These are phyloP conservation scores for Troilus luridus DNA, from an alignment of 2,888 invertebrate genomes.

Conservation along the genomic window DNA sequence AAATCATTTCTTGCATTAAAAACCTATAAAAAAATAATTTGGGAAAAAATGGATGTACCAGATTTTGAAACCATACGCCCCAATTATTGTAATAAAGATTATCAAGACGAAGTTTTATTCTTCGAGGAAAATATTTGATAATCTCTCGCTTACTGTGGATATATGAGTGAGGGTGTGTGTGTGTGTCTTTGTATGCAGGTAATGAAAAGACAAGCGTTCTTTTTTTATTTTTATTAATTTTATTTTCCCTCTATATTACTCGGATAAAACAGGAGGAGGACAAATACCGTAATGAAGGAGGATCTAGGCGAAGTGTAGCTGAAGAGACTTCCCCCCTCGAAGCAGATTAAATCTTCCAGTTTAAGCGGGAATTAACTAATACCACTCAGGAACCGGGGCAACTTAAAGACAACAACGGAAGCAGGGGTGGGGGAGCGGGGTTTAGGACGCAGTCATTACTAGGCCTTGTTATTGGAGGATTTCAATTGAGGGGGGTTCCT, in stretches of 20 bases:
- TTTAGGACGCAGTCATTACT: slow-evolving; percentile 1
- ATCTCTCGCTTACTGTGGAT: too few species aligned
- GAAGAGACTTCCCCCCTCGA: not conserved
- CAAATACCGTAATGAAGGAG: not conserved
- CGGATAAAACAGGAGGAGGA: not conserved
- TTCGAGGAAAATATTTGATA: too few species aligned
- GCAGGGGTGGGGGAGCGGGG: not conserved
- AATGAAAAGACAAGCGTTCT: too few species aligned
- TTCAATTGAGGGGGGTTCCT: not conserved
- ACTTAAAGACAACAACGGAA: slow-evolving; percentile 35
- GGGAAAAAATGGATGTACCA: too few species aligned
- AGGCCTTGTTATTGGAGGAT: slow-evolving; percentile 29
- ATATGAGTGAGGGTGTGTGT: too few species aligned
- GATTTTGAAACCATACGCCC: too few species aligned
- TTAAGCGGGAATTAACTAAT: slow-evolving; percentile 30
- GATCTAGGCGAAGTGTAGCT: not conserved
- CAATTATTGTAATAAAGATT: too few species aligned
- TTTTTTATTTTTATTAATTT: not conserved
- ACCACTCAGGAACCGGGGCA: not conserved
- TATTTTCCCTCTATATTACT: not conserved
- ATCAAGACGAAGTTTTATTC: too few species aligned
- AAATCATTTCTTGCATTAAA: too few species aligned
- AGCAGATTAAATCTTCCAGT: not conserved
- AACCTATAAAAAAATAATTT: too few species aligned
- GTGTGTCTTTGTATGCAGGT: too few species aligned